phyloP scores from a whole-genome alignment of 2,797 vertebrate genomes.

The Acrossocheilus wenchowensis region DNA sequence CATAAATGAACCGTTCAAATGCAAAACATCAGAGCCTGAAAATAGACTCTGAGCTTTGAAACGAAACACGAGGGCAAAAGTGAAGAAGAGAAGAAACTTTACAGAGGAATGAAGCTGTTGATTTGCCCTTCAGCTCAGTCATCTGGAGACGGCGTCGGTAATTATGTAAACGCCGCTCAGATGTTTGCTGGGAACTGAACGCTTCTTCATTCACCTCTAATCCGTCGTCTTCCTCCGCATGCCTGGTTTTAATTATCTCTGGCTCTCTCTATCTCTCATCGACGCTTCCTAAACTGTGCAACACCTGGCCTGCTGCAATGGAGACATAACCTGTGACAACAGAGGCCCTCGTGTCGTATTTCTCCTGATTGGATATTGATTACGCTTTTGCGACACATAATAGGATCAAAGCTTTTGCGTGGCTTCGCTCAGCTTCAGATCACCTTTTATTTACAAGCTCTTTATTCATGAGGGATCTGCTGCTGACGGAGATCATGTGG shows the following conservation, averaged over 20 bases:
- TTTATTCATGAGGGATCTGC: background rate
- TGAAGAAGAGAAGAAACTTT: background rate
- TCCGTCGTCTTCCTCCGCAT: conserved; percentile 47
- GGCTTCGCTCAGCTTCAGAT: conserved; percentile 75
- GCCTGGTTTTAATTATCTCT: conserved; percentile 75
- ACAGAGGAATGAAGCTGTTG: background rate
- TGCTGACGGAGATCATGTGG: background rate
- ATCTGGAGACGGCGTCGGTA: background rate
- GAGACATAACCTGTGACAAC: conserved; percentile 82
- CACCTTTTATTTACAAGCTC: conserved; percentile 78
- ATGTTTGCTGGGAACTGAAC: conserved; percentile 18
- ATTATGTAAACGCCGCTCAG: background rate
- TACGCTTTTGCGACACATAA: conserved; percentile 86
- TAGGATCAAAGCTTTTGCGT: conserved; percentile 78
- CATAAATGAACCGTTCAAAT: background rate
- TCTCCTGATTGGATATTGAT: conserved; percentile 86
- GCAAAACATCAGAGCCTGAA: background rate
- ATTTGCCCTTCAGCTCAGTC: conserved; percentile 2
- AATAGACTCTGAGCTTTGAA: background rate
- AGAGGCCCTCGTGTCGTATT: conserved; percentile 78
- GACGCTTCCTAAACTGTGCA: conserved; percentile 76
- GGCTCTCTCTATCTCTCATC: conserved; percentile 76
- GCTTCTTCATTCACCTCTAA: conserved; percentile 59
- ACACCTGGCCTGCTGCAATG: conserved; percentile 79
- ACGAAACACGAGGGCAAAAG: background rate